Evolutionary conservation across 2,113 vertebrate genomes (phyloP).

Genomic region (Dryoscopus gambensis): DNA sequence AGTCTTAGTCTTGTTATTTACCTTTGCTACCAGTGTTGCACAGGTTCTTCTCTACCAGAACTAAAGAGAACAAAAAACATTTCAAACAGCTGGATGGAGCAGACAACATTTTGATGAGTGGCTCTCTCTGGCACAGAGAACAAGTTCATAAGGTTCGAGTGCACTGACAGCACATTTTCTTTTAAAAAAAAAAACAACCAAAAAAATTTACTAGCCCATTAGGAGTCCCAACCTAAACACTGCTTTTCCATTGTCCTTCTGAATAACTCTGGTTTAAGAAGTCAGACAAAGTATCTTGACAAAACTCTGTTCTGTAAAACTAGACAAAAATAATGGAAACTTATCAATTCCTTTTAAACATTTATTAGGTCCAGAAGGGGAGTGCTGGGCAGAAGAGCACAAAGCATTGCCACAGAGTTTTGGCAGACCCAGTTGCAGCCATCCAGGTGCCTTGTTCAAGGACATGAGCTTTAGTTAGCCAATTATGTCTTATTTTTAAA

Average conservation of each 20-base stretch:
- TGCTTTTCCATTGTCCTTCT: too few relatives aligned
- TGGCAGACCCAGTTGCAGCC: neutral
- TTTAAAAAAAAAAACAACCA: neutral
- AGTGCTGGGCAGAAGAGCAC: neutral
- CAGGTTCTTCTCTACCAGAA: neutral
- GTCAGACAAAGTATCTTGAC: neutral
- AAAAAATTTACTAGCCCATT: neutral
- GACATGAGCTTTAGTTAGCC: neutral
- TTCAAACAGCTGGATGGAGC: neutral
- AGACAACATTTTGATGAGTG: neutral
- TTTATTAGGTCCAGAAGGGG: neutral
- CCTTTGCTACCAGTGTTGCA: neutral
- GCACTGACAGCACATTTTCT: neutral
- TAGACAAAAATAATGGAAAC: neutral
- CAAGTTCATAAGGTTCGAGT: neutral
- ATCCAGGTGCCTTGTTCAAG: neutral
- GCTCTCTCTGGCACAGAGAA: neutral
- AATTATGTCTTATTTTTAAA: neutral
- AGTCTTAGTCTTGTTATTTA: neutral
- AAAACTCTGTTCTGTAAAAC: neutral
- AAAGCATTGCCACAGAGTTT: neutral
- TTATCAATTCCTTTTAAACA: neutral
- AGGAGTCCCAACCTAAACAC: too few relatives aligned
- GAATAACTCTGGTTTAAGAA: neutral
- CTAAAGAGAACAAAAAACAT: neutral